Evolutionary conservation across 2,797 vertebrate genomes (phyloP).

Genomic region (Limosa lapponica): DNA sequence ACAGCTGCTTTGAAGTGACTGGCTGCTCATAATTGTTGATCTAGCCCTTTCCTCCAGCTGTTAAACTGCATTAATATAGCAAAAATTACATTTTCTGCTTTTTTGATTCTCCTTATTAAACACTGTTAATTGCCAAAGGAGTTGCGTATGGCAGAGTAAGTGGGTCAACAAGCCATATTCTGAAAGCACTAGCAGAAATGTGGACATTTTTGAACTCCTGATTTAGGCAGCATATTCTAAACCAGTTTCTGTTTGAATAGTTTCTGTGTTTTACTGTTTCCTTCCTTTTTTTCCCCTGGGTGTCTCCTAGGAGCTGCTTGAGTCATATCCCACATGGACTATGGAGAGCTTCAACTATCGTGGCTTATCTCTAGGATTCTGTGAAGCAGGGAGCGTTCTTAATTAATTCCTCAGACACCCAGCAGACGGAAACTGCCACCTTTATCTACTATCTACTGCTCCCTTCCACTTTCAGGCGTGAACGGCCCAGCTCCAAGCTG

Average conservation of each 20-base stretch:
- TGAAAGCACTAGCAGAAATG: neutral
- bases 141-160: neutral
- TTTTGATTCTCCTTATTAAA: neutral
- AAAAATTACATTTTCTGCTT: neutral
- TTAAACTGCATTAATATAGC: neutral
- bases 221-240: neutral
- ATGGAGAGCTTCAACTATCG: neutral
- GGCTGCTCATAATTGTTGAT: neutral
- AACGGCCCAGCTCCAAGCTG: neutral
- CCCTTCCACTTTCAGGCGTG: neutral
- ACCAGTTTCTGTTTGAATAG: neutral
- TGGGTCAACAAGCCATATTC: neutral
- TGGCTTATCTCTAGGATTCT: neutral
- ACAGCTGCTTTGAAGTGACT: conserved; percentile 1
- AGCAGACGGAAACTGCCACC: conserved; percentile 35
- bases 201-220: neutral
- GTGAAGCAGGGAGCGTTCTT: neutral
- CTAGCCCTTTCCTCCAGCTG: neutral
- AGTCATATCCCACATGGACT: neutral
- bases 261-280: neutral
- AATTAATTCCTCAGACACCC: conserved; percentile 59
- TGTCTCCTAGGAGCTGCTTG: neutral
- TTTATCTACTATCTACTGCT: neutral
- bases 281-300: neutral
- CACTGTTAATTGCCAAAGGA: neutral